Conservation (phyloP, 2,888 invertebrate genomes). For the Erebia ligea region DNA sequence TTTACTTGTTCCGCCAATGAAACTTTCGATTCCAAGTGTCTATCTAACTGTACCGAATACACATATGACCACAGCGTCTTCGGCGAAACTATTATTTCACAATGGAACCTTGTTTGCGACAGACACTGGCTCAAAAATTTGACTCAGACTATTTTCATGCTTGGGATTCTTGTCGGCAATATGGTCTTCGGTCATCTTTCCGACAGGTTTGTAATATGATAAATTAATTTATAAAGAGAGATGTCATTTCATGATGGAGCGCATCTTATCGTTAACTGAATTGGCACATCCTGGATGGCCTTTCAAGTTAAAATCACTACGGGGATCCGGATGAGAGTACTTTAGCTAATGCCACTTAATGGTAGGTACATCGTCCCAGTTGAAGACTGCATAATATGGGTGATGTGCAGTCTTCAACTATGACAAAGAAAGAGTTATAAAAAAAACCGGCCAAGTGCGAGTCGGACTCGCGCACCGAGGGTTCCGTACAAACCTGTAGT, state of each 20-base stretch:
- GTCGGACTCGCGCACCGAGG: too few relatives aligned
- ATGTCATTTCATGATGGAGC: constrained; percentile 33
- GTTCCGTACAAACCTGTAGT: too few relatives aligned
- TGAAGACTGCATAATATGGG: constrained; percentile 13
- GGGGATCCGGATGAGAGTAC: constrained; percentile 62
- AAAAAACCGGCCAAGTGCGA: too few relatives aligned
- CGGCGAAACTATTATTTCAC: constrained; percentile 87
- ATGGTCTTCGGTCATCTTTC: constrained; percentile 89
- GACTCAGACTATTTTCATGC: constrained; percentile 91
- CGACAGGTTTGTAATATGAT: constrained; percentile 84
- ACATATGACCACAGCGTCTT: constrained; percentile 86
- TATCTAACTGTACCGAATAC: constrained; percentile 79
- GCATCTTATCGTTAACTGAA: constrained; percentile 50
- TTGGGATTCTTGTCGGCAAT: constrained; percentile 89
- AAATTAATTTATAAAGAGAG: constrained; percentile 8
- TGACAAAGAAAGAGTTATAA: background rate
- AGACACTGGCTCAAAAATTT: constrained; percentile 86
- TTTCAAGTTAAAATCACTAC: constrained; percentile 44
- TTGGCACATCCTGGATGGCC: constrained; percentile 64
- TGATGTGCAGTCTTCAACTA: background rate
- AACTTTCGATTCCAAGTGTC: constrained; percentile 77
- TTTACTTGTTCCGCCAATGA: constrained; percentile 74
- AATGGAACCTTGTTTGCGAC: constrained; percentile 90
- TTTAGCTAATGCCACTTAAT: constrained; percentile 53
- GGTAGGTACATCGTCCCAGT: constrained; percentile 47